Base-by-base conservation (phyloP, 1,140 invertebrate species). In the Conus ventricosus region DNA sequence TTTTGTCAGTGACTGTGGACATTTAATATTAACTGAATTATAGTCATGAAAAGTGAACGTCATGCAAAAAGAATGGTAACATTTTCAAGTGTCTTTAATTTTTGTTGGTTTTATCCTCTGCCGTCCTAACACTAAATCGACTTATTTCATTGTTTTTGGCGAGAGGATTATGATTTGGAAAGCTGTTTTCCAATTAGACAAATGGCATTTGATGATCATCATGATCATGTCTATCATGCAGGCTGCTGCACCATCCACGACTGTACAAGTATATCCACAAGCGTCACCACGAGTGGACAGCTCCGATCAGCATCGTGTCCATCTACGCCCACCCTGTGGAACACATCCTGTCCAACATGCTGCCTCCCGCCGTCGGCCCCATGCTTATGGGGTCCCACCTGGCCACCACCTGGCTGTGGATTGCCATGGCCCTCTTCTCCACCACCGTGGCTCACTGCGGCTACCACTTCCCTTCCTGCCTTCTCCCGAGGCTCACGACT, bases 401-500 rank as follows among this genome's bases (percentile, higher is more conserved):
- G 54, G 97, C 97, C 75, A 97, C 97, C 4, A 96, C 97, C 54
- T 98, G 97, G 97, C 92, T 98, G 39, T 98, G 97, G 97, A 97
- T 98, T 92, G 96, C 96, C 0, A 92, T 98, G 71, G 97, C 97
- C 7, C 96, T 97, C 88, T 93, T 98, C 15, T 97, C 97, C 5
- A 98, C 98, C 0, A 96, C 98, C 10, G 97, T 98, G 92, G 96
- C 97, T 25, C 98, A 98, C 93, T 97, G 97, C 82, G 98, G 98
- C 11, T 98, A 98, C 92, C 98, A 98, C 95, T 96, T 98, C 91
- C 98, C 0, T 97, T 98, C 92, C 97, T 98, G 92, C 97, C 97
- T 11, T 98, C 97, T 53, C 97, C 98, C n/a, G 97, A 98, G 95
- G 97, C 97, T 4, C 98, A 98, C 93, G 98, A 98, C 95, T 98